Conservation (phyloP, 1,140 invertebrate species). For the Bombus sibiricus region DNA sequence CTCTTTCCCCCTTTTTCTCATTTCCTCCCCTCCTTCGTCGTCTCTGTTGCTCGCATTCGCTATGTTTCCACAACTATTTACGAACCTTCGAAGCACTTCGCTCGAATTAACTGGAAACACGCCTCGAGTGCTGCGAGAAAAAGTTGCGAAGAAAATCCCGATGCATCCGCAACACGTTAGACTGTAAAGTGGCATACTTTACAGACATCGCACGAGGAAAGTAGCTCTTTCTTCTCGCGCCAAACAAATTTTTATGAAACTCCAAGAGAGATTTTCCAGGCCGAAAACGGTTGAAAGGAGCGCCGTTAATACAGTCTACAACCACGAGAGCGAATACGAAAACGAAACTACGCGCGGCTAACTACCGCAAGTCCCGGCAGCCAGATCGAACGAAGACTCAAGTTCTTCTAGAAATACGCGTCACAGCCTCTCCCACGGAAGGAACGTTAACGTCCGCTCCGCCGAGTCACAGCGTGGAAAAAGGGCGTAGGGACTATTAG, state of each 20-base stretch:
- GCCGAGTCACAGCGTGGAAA: conserved; percentile 47
- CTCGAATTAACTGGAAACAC: conserved; percentile 66
- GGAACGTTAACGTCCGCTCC: conserved; percentile 35
- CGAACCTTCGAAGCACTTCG: conserved; percentile 66
- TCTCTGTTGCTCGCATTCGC: conserved; percentile 18
- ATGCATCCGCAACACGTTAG: conserved; percentile 29
- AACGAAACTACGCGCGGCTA: neutral
- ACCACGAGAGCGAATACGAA: neutral
- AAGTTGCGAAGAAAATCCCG: conserved; percentile 56
- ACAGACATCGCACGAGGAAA: neutral
- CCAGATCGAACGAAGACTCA: conserved; percentile 24
- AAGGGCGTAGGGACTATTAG: conserved; percentile 47
- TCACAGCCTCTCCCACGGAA: conserved; percentile 39
- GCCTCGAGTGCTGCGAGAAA: conserved; percentile 55
- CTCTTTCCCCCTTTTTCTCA: neutral
- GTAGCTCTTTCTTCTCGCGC: conserved; percentile 6
- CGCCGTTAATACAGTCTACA: neutral
- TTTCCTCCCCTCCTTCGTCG: conserved; percentile 4
- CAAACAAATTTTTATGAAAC: conserved; percentile 21
- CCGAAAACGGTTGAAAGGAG: neutral
- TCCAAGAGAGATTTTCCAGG: neutral
- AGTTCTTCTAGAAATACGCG: conserved; percentile 30
- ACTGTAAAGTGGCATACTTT: conserved; percentile 10
- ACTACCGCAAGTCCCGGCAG: neutral
- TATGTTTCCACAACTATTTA: conserved; percentile 66